phyloP scores from a whole-genome alignment of 2,113 vertebrate species.

The Struthidea cinerea region DNA sequence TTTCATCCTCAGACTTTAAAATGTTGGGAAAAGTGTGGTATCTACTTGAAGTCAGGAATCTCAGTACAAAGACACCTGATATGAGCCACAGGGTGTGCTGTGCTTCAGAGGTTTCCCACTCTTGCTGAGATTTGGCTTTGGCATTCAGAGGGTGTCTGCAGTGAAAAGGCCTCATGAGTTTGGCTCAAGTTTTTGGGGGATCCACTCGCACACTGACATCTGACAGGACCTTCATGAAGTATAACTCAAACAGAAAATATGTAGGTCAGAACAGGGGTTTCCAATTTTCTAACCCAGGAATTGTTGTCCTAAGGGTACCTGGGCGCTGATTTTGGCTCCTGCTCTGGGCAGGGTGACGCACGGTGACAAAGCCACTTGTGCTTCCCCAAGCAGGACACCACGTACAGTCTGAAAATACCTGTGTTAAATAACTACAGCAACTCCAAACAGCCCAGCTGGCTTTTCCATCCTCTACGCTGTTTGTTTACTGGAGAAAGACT shows the following conservation, averaged over 20 bases:
- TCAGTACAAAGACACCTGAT: background rate
- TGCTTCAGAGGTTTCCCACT: background rate
- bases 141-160: background rate
- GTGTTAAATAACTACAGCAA: background rate
- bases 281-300: background rate
- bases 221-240: background rate
- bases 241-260: background rate
- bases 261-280: background rate
- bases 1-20: background rate
- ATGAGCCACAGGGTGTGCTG: background rate
- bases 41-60: background rate
- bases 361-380: background rate
- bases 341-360: background rate
- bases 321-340: background rate
- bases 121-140: background rate
- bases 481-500: background rate
- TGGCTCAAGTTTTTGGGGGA: background rate
- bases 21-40: background rate
- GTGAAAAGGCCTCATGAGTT: background rate
- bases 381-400: background rate
- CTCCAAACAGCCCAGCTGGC: background rate
- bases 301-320: background rate
- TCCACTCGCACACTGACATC: accelerated
- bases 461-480: background rate
- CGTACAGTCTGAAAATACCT: background rate